Base-by-base conservation (phyloP, 1,140 invertebrate genomes). In the Berghia stephanieae region DNA sequence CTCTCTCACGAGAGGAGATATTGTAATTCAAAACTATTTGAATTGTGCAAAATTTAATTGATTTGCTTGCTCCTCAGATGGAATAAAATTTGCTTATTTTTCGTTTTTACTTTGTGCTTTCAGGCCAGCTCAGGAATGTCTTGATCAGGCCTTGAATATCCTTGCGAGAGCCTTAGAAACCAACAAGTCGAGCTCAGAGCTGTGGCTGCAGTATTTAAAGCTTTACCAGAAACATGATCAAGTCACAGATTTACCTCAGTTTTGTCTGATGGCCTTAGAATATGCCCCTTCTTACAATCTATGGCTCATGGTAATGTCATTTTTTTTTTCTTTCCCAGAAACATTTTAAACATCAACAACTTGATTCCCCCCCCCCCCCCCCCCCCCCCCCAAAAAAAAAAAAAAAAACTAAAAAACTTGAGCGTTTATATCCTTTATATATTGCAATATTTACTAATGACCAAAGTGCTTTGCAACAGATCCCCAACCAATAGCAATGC, bases 81-180 rank as follows among this genome's bases (percentile, higher is more conserved):
- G 3, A 60, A 74, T 55, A 13, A 34, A 60, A 43, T n/a, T 2
- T 78, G 38, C 6, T 38, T 71, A 18, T 63, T 57, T 18, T 67
- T 1, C 10, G 13, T 27, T 55, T 34, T 63, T 46, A 10, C 60
- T 79, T 43, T 38, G 10, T 75, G 27, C 76, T 38, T 78, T 46
- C 77, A 83, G 83, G 36, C 76, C 78, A 24, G 13, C 55, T 1
- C 72, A 81, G 49, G 73, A 78, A 24, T 80, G 75, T 34, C 74
- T 89, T 16, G 85, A 87, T 75, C 82, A 83, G 67, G 84, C 86
- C 21, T 78, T 89, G 27, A 86, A 88, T 79, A 85, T 88, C 0
- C 71, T 89, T 60, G 83, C 88, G 2, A 77, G 88, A 44, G 87
- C 82, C 8, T 78, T 89, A 46, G 88, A 89, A 71, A 75, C 63